Conservation (phyloP, 2,888 invertebrate genomes). For the Eupithecia abbreviata region DNA sequence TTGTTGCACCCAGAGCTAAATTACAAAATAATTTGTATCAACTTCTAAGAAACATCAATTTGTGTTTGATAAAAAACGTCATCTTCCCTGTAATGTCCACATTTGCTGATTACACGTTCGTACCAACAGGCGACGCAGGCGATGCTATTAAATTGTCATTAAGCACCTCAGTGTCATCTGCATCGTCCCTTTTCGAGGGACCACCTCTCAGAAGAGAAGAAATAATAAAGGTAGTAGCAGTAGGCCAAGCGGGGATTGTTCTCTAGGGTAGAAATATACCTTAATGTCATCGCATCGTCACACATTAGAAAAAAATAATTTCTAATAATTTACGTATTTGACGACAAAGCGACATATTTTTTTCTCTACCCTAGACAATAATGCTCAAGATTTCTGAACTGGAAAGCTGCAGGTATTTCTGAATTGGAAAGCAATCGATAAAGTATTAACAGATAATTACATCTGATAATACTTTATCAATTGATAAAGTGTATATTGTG, state of each 20-base stretch:
- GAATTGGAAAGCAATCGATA: not conserved
- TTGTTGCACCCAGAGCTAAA: constrained; percentile 44
- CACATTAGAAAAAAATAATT: no score
- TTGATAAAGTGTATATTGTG: no score
- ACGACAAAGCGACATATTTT: no score
- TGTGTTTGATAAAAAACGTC: constrained; percentile 66
- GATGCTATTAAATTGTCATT: constrained; percentile 83
- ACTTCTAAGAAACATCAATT: constrained; percentile 68
- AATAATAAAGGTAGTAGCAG: not conserved
- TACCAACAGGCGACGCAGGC: constrained; percentile 71
- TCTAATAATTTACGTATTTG: no score
- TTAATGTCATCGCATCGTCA: no score
- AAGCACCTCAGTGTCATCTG: constrained; percentile 81
- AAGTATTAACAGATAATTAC: not conserved
- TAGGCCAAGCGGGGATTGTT: not conserved
- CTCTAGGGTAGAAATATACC: no score
- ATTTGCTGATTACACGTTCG: constrained; percentile 78
- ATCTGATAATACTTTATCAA: no score
- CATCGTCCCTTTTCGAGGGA: constrained; percentile 62
- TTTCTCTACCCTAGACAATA: no score
- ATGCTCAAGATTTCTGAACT: no score
- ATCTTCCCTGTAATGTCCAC: constrained; percentile 66
- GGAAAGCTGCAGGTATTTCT: not conserved
- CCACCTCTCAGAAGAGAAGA: constrained; percentile 23
- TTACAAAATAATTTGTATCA: constrained; percentile 56